These are phyloP conservation scores for Tylochromis polylepis DNA, from an alignment of 2,113 vertebrate genomes.

Conservation along the genomic window DNA sequence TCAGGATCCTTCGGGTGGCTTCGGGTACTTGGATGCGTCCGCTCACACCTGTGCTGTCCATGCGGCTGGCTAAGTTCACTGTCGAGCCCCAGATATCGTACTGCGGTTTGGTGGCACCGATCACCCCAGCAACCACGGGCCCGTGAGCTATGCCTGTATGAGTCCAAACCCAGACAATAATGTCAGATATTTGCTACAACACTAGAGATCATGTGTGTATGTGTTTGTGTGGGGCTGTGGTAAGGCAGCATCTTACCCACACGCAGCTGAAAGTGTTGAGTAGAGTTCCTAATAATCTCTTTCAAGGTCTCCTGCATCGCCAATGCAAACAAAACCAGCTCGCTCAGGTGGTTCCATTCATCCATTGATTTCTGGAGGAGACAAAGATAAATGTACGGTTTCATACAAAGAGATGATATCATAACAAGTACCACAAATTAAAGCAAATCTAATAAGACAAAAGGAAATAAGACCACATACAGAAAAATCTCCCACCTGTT, in stretches of 20 bases:
- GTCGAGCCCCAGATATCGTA: constrained; percentile 95
- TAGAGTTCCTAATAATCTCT: constrained; percentile 86
- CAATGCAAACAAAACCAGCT: constrained; percentile 91
- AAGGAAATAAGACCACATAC: not conserved
- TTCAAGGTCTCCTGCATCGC: constrained; percentile 91
- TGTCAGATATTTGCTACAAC: not conserved
- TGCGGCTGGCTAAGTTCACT: constrained; percentile 91
- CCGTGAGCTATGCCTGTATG: constrained; percentile 87
- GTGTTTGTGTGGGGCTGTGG: not conserved
- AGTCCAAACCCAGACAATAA: not conserved
- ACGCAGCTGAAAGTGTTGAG: constrained; percentile 91
- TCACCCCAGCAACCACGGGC: constrained; percentile 88
- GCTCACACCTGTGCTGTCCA: constrained; percentile 91
- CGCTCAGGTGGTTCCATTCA: constrained; percentile 91
- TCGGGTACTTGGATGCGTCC: constrained; percentile 92
- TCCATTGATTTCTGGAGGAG: constrained; percentile 76
- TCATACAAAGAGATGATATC: not conserved
- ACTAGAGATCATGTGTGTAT: not conserved
- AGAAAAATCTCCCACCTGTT: constrained; percentile 74
- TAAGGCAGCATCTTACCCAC: constrained; percentile 77
- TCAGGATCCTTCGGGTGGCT: constrained; percentile 85
- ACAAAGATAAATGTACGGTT: not conserved
- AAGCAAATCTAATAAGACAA: not conserved
- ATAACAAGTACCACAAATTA: not conserved
- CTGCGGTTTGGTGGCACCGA: constrained; percentile 87